Percentiles rank a stretch among this genome's conserved stretches.
Conservation (phyloP, 2,113 vertebrate species). For the Panthera tigris region DNA sequence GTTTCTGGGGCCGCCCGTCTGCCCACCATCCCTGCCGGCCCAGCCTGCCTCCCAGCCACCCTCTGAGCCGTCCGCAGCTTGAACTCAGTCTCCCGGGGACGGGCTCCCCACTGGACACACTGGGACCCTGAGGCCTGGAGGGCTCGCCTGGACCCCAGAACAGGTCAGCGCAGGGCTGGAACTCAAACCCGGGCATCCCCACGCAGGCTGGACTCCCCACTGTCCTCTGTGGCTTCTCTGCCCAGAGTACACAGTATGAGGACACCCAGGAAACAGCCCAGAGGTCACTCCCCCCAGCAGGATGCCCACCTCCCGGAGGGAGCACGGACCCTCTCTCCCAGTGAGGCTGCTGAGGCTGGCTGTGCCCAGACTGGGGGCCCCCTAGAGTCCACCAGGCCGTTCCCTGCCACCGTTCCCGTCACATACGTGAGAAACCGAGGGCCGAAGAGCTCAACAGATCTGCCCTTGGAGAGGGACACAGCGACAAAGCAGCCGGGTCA, state of each 20-base stretch:
- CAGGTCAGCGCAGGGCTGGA: background rate
- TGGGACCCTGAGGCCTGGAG: background rate
- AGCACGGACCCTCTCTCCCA: background rate
- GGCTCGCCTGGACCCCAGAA: accelerated
- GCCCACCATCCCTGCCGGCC: background rate
- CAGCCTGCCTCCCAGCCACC: background rate
- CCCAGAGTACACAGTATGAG: background rate
- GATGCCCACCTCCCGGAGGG: background rate
- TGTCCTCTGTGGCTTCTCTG: accelerated
- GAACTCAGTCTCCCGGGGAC: too few relatives aligned
- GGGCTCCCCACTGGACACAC: accelerated
- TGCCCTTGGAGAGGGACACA: background rate
- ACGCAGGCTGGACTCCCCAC: accelerated
- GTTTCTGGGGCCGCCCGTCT: background rate
- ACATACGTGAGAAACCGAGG: background rate
- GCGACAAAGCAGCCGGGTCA: accelerated
- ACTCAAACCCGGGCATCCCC: accelerated
- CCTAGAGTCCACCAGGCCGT: accelerated
- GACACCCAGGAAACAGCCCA: background rate
- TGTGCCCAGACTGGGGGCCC: accelerated
- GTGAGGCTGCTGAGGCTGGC: background rate
- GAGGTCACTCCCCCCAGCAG: background rate
- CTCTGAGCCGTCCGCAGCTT: background rate
- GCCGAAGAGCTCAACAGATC: accelerated
- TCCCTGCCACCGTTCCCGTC: accelerated